Evolutionary conservation across 2,888 invertebrate species (phyloP).

Genomic region (Heterodera filipjevi): DNA sequence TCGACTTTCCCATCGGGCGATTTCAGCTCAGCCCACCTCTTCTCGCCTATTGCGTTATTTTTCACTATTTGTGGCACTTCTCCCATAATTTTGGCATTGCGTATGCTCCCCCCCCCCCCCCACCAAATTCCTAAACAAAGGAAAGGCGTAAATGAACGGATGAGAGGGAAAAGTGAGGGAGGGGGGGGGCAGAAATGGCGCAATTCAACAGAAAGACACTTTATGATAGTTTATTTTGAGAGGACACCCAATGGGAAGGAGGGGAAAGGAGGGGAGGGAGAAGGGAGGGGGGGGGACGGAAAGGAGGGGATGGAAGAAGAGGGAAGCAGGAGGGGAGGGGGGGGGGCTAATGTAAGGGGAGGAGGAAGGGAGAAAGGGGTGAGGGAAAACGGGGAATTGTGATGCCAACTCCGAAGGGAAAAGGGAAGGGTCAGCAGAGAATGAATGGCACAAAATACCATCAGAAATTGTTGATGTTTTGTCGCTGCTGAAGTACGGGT

Average conservation of each 20-base stretch:
- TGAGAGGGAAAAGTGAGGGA: not conserved
- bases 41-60: not conserved
- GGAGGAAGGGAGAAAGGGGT: no score
- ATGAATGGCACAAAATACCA: not conserved
- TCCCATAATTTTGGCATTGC: not conserved
- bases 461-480: slow-evolving; percentile 4
- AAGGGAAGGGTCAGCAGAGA: not conserved
- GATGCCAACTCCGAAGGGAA: not conserved
- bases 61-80: not conserved
- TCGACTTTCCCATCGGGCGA: no score
- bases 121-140: not conserved
- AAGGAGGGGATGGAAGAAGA: not conserved
- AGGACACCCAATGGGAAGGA: not conserved
- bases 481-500: slow-evolving; percentile 27
- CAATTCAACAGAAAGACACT: not conserved
- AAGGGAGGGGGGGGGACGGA: not conserved
- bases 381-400: not conserved
- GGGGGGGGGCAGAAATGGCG: not conserved
- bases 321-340: not conserved
- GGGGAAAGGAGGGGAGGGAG: not conserved
- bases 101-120: not conserved
- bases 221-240: not conserved
- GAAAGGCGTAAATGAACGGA: not conserved
- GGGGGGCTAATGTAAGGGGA: no score
- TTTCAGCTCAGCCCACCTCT: not conserved